Evolutionary conservation across 2,888 invertebrate species (phyloP), one percentile per base, ranked within the genome.

Genomic region (Lissonota sp.): DNA sequence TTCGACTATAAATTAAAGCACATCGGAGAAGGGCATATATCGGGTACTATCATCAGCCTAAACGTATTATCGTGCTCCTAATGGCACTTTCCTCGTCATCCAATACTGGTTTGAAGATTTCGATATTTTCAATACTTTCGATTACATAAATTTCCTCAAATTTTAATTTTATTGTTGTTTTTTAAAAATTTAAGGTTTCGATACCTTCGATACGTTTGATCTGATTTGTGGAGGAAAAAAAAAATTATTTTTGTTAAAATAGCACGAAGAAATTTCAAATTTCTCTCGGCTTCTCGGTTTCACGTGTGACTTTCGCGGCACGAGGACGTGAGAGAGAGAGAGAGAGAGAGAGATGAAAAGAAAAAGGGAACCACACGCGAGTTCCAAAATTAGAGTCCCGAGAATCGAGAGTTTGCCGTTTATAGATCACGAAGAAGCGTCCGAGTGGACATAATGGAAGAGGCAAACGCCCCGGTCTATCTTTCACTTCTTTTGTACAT

Each of bases 351-450:
- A 10, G 44, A 8, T 44, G 1, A 44, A 10, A 4, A 6, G 26
- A 26, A 3, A 26, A 26, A 26, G 26, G 26, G 26, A 26, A 26
- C 26, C 44, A 80, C 71, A 62, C 26, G 69, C 66, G 69, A 64
- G 60, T 67, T 80, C 80, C 80, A 67, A 77, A 80, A 80, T 80
- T 80, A 80, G 80, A 80, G 80, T 80, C 80, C 76, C 80, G 69
- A 80, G 80, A 80, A 80, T 55, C 76, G 76, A 69, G 70, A 80
- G 76, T 80, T 73, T 67, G 57, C 76, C 72, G 63, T 67, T 80
- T 80, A 73, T 77, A 80, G 76, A 77, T 72, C 69, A 76, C 72
- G 49, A 62, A n/a, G 72, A 63, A 80, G 67, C 80, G 67, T 63
- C 76, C 76, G 71, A 69, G 80, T 70, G 76, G 76, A 80, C 72